Base-by-base conservation (phyloP, 2,888 invertebrate genomes). In the Orthonevra nobilis region DNA sequence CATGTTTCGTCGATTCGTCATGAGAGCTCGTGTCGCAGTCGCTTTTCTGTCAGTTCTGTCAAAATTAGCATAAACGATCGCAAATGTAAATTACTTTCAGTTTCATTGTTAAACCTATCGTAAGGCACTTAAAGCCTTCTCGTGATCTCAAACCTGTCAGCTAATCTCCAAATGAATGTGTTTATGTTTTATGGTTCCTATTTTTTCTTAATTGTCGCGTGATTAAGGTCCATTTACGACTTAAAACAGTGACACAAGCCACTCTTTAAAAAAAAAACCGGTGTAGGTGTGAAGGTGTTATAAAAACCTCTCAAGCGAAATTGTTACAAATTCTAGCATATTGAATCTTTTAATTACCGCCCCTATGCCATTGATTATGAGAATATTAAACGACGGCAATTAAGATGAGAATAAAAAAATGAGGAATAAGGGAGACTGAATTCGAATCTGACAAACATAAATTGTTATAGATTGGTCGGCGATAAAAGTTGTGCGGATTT, bases 1-100 rank as follows among this genome's bases (percentile, higher is more conserved):
- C 28, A 46, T 17, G 46, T 46, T 46, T 28, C 9, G 46, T 15
- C 28, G 46, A 28, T 15, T 28, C 28, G 17, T 46, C 15, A 46
- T 28, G 15, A 28, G 23, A 15, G 15, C 26, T 19, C 15, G 46
- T 20, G 28, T 17, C n/a, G 28, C 9, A 46, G 28, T 46, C 28
- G 15, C 12, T 12, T 28, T 46, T 46, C 46, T n/a, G n/a, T n/a
- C 30, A 46, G 46, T 46, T 46, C 30, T 46, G 15, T 30, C 17
- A 10, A 30, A n/a, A n/a, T n/a, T n/a, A n/a, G n/a, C n/a, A n/a
- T n/a, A n/a, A n/a, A n/a, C n/a, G n/a, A n/a, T n/a, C n/a, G n/a
- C n/a, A n/a, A 12, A 17, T 28, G 46, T 46, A 28, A 46, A 46
- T 46, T 26, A 46, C 46, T 5, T 6, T 28, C 17, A 3, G 28